Base-by-base conservation (phyloP, 2,888 invertebrate species). In the Pheosia tremula region DNA sequence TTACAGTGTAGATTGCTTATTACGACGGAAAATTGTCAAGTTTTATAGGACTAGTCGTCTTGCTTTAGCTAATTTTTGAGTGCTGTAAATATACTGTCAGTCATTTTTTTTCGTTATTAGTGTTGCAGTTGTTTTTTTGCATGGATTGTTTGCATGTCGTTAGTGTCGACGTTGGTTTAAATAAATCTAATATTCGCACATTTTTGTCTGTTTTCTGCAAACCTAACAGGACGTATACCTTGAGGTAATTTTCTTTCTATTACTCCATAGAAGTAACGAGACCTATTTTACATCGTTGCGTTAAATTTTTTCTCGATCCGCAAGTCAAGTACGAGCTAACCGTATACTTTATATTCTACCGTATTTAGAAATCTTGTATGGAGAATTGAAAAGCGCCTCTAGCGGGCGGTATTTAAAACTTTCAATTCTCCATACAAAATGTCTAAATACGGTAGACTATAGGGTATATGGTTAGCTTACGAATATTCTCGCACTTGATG, bases 161-260 rank as follows among this genome's bases (percentile, higher is more conserved):
- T 56, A 41, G 39, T 56, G 58, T 72, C 68, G 59, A 61, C 58
- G 58, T 68, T 63, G 61, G 57, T 53, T 5, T 61, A 57, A 61
- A 69, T 58, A 61, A 50, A 58, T 66, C 39, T 73, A 69, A 73
- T 60, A 70, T 58, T 75, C 61, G 74, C 63, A 9, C 57, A 62
- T 72, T 69, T 72, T 75, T 79, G 81, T 76, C 81, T 75, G 80
- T 76, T 88, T 84, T 68, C 67, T 77, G 88, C 87, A 71, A 74
- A 81, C 84, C 65, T 68, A 77, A 77, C 83, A 91, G 93, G 93
- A 91, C 92, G 93, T 74, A 90, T 93, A 84, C 92, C 91, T 79
- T 93, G 91, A 93, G 93, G 93, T 93, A 91, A 59, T 67, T 49
- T 13, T 57, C 13, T 64, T 11, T 47, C 8, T 3, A 47, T n/a